These are phyloP conservation scores for Sciurus niger DNA, from an alignment of 2,113 vertebrate species.

Conservation along the genomic window DNA sequence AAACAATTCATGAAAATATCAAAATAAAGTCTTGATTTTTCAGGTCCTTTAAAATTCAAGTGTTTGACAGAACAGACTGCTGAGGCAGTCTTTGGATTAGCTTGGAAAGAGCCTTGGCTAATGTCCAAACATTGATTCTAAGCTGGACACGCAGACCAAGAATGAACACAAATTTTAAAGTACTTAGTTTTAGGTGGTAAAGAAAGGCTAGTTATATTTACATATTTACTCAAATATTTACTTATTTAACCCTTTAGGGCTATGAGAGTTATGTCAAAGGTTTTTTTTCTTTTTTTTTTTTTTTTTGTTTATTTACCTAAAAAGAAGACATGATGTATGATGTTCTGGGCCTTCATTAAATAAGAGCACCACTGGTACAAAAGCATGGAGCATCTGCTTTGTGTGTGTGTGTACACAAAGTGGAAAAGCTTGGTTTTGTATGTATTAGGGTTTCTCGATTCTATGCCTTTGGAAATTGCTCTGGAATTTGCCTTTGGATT, in stretches of 20 bases:
- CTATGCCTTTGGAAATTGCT: not conserved
- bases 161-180: not conserved
- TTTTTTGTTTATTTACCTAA: not conserved
- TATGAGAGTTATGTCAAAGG: not conserved
- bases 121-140: not conserved
- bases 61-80: not conserved
- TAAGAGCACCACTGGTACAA: not conserved
- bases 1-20: not conserved
- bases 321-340: not conserved
- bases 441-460: not conserved
- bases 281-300: not conserved
- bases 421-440: not conserved
- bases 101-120: not conserved
- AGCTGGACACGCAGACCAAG: not conserved
- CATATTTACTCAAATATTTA: not conserved
- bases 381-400: not conserved
- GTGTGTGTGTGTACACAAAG: not conserved
- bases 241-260: not conserved
- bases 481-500: not conserved
- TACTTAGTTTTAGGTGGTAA: not conserved
- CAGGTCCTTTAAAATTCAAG: not conserved
- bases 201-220: not conserved
- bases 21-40: conserved; percentile 37
- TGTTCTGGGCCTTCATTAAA: not conserved
- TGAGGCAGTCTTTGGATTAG: not conserved